Percentiles rank a stretch among this genome's conserved stretches.
Evolutionary conservation across 2,113 vertebrate species (phyloP).

Genomic region (Cephalopholis sonnerati): DNA sequence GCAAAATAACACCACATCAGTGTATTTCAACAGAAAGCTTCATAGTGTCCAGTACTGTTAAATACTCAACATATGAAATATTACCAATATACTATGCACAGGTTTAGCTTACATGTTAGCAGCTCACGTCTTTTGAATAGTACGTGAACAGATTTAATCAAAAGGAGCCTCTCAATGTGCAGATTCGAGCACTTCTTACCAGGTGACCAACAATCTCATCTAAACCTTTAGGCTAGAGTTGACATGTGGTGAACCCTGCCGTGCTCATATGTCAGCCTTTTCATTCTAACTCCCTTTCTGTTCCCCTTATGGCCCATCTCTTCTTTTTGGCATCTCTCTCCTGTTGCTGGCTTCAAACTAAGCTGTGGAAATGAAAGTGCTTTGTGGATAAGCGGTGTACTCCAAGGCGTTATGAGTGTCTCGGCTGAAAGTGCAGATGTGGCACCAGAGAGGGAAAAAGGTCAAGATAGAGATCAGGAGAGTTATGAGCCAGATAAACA

Average conservation of each 20-base stretch:
- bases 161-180: background rate
- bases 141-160: background rate
- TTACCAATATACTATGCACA: background rate
- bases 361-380: conserved; percentile 73
- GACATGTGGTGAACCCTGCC: conserved; percentile 21
- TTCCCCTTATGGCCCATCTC: conserved; percentile 38
- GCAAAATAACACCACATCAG: no score
- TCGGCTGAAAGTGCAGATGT: conserved; percentile 50
- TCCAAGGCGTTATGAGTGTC: conserved; percentile 49
- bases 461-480: conserved; percentile 42
- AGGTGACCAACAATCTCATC: conserved; percentile 19
- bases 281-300: conserved; percentile 18
- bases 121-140: background rate
- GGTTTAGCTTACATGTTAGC: background rate
- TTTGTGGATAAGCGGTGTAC: conserved; percentile 38
- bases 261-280: conserved; percentile 20
- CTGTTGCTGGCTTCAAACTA: conserved; percentile 38
- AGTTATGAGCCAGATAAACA: conserved; percentile 13
- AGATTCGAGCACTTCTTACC: conserved; percentile 31
- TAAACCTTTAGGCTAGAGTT: conserved; percentile 11
- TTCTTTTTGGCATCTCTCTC: conserved; percentile 35
- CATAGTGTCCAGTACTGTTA: background rate
- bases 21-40: background rate
- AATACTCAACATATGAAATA: background rate
- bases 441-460: conserved; percentile 46